Evolutionary conservation across 2,113 vertebrate species (phyloP).

Genomic region (Chiloscyllium plagiosum): DNA sequence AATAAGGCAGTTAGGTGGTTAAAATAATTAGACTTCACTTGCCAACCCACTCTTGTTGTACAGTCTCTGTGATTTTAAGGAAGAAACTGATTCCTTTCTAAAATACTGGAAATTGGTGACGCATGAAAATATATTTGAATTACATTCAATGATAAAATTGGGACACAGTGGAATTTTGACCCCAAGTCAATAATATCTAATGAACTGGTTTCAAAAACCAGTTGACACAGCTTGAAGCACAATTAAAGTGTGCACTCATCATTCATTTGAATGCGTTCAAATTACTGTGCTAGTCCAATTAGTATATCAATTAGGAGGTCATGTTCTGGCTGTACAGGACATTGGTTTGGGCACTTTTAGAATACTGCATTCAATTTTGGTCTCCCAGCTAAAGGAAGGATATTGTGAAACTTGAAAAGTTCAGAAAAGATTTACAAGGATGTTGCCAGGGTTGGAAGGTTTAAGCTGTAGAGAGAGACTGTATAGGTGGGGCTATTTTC

Average conservation of each 20-base stretch:
- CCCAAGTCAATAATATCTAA: neutral
- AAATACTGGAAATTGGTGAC: neutral
- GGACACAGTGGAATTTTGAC: neutral
- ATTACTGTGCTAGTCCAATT: neutral
- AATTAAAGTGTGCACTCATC: neutral
- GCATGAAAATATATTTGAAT: neutral
- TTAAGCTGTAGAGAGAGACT: no score
- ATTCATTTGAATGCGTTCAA: neutral
- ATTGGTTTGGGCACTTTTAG: no score
- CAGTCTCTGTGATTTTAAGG: neutral
- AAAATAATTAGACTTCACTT: neutral
- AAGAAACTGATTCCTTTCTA: neutral
- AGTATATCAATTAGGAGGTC: neutral
- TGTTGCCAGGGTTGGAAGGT: no score
- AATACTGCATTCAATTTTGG: no score
- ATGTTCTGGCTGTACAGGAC: no score
- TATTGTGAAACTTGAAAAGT: no score
- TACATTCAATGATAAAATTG: neutral
- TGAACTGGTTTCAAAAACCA: neutral
- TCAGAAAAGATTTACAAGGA: no score
- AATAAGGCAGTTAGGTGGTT: neutral
- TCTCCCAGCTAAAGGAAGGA: no score
- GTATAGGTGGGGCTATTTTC: no score
- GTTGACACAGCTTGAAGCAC: neutral
- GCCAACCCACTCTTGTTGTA: neutral